These are phyloP conservation scores for Neosilurus hyrtlii DNA, from an alignment of 2,797 vertebrate species.

Conservation along the genomic window DNA sequence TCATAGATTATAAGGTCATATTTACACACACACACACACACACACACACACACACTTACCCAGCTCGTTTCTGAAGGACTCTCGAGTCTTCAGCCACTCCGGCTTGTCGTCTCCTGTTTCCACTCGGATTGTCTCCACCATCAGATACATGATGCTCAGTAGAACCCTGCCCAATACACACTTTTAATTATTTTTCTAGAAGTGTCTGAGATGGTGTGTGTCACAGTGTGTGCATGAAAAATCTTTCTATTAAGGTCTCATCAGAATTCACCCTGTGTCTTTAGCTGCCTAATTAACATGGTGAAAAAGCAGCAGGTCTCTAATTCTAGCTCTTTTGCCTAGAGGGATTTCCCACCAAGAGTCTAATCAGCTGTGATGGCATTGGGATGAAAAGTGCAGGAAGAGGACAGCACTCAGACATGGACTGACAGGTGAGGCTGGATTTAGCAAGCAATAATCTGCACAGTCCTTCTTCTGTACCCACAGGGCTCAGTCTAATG, in stretches of 20 bases:
- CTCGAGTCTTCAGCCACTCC: constrained; percentile 80
- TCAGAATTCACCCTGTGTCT: constrained; percentile 13
- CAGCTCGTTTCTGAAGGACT: constrained; percentile 86
- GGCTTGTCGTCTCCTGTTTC: constrained; percentile 80
- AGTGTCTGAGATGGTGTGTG: not conserved
- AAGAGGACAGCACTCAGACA: constrained; percentile 21
- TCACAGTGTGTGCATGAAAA: not conserved
- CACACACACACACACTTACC: constrained; percentile 70
- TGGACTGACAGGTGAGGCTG: constrained; percentile 24
- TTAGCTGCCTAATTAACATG: constrained; percentile 20
- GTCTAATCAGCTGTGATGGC: constrained; percentile 12
- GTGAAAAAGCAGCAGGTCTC: constrained; percentile 15
- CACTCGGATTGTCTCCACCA: constrained; percentile 90
- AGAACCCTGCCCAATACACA: constrained; percentile 76
- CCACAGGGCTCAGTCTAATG: constrained; percentile 12
- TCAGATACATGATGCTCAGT: constrained; percentile 93
- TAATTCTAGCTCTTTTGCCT: constrained; percentile 32
- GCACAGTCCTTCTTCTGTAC: not conserved
- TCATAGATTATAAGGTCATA: constrained; percentile 39
- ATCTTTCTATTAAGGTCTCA: not conserved
- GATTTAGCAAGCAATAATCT: constrained; percentile 33
- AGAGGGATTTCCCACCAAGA: constrained; percentile 7
- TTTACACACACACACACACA: constrained; percentile 20
- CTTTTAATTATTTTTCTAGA: not conserved
- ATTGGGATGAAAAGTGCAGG: not conserved